Percentiles rank a stretch among this genome's conserved stretches.
Evolutionary conservation across 2,888 invertebrate species (phyloP).

Genomic region (Lasius fuliginosus): DNA sequence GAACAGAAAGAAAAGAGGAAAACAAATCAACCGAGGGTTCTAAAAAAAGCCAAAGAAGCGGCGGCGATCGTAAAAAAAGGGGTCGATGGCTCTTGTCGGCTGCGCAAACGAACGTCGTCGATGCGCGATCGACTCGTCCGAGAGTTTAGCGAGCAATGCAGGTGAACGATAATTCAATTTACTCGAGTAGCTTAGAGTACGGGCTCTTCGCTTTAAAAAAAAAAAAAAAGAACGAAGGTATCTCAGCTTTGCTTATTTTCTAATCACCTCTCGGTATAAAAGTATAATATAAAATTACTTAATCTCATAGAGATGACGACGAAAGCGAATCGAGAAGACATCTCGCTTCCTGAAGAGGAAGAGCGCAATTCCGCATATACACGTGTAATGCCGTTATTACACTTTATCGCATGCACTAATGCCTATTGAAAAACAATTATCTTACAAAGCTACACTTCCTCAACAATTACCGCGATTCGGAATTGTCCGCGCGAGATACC

Average conservation of each 20-base stretch:
- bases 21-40: conserved; percentile 71
- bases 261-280: neutral
- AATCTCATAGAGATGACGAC: neutral
- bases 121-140: neutral
- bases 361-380: neutral
- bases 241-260: neutral
- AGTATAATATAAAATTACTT: neutral
- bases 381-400: neutral
- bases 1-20: conserved; percentile 84
- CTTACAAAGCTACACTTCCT: neutral
- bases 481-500: neutral
- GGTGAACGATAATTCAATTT: neutral
- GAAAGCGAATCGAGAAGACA: neutral
- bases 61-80: conserved; percentile 34
- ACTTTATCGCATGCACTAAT: conserved; percentile 34
- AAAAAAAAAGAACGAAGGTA: neutral
- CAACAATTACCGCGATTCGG: neutral
- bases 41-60: conserved; percentile 75
- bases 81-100: neutral
- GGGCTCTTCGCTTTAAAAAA: neutral
- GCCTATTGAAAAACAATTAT: conserved; percentile 17
- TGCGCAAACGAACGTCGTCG: neutral
- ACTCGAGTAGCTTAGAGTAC: neutral
- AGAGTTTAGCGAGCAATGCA: neutral
- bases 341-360: neutral